Percentiles rank a stretch among this genome's conserved stretches.
These are phyloP conservation scores for Bugula neritina DNA, from an alignment of 2,888 invertebrate genomes.

Conservation along the genomic window DNA sequence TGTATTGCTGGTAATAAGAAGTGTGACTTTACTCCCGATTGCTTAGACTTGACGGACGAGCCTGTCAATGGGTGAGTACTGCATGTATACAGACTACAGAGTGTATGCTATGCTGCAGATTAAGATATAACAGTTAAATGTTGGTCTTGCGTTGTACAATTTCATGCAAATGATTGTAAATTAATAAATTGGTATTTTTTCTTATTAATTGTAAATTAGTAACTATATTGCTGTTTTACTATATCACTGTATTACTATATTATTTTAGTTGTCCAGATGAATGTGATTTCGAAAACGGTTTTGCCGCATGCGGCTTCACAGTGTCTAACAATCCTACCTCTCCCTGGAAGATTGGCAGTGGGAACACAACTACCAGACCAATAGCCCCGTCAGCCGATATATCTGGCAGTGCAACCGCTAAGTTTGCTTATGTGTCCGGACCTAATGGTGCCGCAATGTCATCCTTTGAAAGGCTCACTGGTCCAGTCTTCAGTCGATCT, in stretches of 20 bases:
- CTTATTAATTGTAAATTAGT: no score
- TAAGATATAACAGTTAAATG: no score
- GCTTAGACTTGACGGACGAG: constrained; percentile 44
- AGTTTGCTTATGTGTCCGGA: background rate
- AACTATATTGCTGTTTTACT: no score
- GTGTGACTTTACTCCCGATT: constrained; percentile 44
- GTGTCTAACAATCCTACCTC: background rate
- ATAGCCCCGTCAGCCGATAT: constrained; percentile 9
- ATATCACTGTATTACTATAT: background rate
- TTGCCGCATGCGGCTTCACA: background rate
- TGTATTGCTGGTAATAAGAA: constrained; percentile 35
- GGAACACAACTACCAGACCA: background rate
- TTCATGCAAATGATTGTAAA: no score
- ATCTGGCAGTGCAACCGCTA: background rate
- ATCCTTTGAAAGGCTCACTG: constrained; percentile 35
- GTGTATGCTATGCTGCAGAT: background rate
- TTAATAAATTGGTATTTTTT: no score
- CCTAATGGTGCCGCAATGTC: constrained; percentile 32
- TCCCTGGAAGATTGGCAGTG: constrained; percentile 20
- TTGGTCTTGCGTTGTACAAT: no score
- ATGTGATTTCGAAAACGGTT: background rate
- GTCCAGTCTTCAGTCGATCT: constrained; percentile 36
- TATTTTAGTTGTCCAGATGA: constrained; percentile 13
- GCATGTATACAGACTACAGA: background rate
- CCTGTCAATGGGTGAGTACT: background rate